phyloP scores from a whole-genome alignment of 2,113 vertebrate genomes.

The Scomber colias region DNA sequence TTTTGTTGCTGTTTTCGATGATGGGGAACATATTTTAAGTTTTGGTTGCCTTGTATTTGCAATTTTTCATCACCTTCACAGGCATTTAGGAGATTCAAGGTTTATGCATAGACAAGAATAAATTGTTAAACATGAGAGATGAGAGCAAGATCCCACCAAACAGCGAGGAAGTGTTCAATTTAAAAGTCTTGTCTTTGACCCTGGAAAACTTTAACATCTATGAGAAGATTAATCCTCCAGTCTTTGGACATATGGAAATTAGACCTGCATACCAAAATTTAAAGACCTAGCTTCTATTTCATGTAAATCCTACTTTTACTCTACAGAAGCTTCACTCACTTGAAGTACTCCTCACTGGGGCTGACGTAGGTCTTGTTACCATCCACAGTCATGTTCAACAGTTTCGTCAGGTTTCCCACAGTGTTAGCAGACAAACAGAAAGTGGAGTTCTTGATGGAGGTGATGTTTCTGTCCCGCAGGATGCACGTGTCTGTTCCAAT shows the following conservation, averaged over 20 bases:
- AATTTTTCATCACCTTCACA: too few relatives aligned
- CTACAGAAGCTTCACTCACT: conserved; percentile 86
- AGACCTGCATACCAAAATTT: not conserved
- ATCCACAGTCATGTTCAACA: conserved; percentile 89
- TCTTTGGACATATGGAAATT: not conserved
- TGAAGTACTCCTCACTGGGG: conserved; percentile 99
- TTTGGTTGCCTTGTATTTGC: too few relatives aligned
- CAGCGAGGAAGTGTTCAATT: too few relatives aligned
- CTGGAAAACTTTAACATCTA: not conserved
- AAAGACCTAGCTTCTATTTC: not conserved
- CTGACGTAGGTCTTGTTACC: conserved; percentile 95
- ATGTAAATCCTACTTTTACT: not conserved
- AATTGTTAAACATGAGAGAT: too few relatives aligned
- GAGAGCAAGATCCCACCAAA: too few relatives aligned
- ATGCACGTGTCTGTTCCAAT: conserved; percentile 92
- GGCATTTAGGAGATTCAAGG: too few relatives aligned
- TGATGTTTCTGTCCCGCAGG: conserved; percentile 89
- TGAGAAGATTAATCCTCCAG: not conserved
- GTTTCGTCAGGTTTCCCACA: conserved; percentile 89
- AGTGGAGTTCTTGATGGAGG: conserved; percentile 93
- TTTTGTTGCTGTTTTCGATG: too few relatives aligned
- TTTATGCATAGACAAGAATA: too few relatives aligned
- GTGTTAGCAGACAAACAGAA: conserved; percentile 95
- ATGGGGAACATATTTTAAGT: too few relatives aligned
- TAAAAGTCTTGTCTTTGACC: not conserved